Conservation (phyloP, 2,113 vertebrate genomes). For the Dasyornis broadbenti region DNA sequence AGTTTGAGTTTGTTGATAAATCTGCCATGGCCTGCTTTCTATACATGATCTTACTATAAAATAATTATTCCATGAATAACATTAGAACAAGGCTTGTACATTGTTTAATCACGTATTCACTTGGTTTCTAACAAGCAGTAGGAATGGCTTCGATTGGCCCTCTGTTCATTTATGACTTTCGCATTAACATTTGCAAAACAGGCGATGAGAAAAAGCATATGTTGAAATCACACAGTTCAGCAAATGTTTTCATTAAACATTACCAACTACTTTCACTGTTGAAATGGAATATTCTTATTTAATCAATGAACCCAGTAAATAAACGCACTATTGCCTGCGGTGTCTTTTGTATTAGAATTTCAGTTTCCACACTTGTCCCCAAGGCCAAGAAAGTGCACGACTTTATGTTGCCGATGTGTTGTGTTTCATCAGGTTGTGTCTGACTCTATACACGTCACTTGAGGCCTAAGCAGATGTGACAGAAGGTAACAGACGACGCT, state of each 20-base stretch:
- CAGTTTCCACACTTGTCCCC: background rate
- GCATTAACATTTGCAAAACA: background rate
- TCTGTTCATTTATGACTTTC: background rate
- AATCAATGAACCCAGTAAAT: background rate
- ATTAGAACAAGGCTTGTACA: background rate
- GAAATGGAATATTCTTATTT: background rate
- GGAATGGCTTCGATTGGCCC: background rate
- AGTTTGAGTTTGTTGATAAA: constrained; percentile 52
- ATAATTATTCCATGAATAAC: background rate
- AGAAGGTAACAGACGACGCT: background rate
- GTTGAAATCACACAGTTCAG: background rate
- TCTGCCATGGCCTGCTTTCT: constrained; percentile 8
- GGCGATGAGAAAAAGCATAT: background rate
- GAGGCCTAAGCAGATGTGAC: constrained; percentile 8
- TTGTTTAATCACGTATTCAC: background rate
- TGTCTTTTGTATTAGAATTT: background rate
- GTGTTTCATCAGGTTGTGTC: constrained; percentile 23
- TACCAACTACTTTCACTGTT: background rate
- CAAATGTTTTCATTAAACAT: background rate
- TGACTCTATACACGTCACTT: background rate
- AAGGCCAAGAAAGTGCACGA: background rate
- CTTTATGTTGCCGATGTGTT: background rate
- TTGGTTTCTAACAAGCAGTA: background rate
- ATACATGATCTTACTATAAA: background rate
- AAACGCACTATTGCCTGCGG: background rate